Evolutionary conservation across 30 jellyfish, hydroid and myxozoan species (phyloP).

Genomic region (Turritopsis rubra): DNA sequence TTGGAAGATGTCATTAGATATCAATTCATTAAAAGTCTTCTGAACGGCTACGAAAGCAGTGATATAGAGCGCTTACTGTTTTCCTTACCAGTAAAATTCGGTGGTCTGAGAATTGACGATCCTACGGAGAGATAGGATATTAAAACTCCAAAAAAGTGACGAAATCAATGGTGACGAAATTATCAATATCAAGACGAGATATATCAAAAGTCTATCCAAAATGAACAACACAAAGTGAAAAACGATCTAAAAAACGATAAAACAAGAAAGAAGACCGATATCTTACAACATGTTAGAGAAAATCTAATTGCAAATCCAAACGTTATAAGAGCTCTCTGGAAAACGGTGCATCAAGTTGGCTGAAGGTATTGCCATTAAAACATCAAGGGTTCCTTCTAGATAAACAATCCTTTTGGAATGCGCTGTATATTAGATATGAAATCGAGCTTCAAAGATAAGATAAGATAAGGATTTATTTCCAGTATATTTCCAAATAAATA

Average conservation of each 20-base stretch:
- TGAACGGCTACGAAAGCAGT: not conserved
- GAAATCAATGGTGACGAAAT: too few relatives aligned
- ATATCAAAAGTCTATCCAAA: not conserved
- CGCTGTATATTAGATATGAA: too few relatives aligned
- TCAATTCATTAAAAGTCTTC: not conserved
- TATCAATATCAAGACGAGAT: too few relatives aligned
- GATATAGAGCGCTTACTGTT: not conserved
- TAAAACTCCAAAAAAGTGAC: not conserved
- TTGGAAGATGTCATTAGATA: slow-evolving; percentile 1
- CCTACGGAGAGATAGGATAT: not conserved
- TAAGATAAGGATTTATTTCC: too few relatives aligned
- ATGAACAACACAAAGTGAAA: not conserved
- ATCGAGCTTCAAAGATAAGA: too few relatives aligned
- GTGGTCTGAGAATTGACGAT: not conserved
- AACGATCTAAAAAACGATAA: not conserved
- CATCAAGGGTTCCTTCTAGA: too few relatives aligned
- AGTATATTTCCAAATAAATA: too few relatives aligned
- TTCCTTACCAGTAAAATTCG: not conserved
- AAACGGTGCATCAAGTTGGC: too few relatives aligned
- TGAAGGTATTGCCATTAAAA: too few relatives aligned
- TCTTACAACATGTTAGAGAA: not conserved
- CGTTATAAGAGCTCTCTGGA: too few relatives aligned
- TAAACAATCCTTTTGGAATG: too few relatives aligned
- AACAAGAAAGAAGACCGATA: not conserved
- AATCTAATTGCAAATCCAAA: too few relatives aligned